Percentiles rank a stretch among this genome's conserved stretches.
Evolutionary conservation across 1,140 invertebrate genomes (phyloP).

Genomic region (Papilio polytes): DNA sequence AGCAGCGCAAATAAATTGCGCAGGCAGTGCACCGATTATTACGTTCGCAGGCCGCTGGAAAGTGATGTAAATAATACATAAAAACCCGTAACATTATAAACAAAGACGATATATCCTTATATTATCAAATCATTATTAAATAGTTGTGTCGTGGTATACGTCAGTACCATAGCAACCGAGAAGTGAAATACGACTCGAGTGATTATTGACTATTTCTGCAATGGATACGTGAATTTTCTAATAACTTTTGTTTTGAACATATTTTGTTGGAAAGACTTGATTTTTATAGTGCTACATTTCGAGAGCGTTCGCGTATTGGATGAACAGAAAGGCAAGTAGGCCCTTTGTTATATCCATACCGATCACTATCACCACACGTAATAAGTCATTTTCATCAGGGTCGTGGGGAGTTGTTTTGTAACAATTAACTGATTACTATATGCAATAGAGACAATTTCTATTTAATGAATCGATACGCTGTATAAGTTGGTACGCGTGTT

Average conservation of each 20-base stretch:
- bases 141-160: constrained; percentile 64
- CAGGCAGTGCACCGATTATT: constrained; percentile 79
- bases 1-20: constrained; percentile 79
- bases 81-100: constrained; percentile 71
- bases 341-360: constrained; percentile 69
- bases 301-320: constrained; percentile 77
- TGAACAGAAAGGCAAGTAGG: constrained; percentile 82
- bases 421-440: constrained; percentile 36
- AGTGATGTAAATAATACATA: constrained; percentile 82
- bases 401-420: constrained; percentile 30
- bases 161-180: constrained; percentile 62
- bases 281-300: constrained; percentile 68
- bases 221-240: constrained; percentile 72
- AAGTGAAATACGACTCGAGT: constrained; percentile 77
- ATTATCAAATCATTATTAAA: constrained; percentile 47
- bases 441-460: constrained; percentile 18
- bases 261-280: constrained; percentile 60
- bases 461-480: constrained; percentile 51
- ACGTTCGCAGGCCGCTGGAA: constrained; percentile 75
- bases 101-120: constrained; percentile 63
- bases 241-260: constrained; percentile 55
- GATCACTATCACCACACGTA: constrained; percentile 54
- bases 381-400: constrained; percentile 45
- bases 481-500: constrained; percentile 35
- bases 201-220: constrained; percentile 70